Evolutionary conservation across 1,140 invertebrate species (phyloP), one percentile per base, ranked within the genome.

Genomic region (Eumeta japonica): DNA sequence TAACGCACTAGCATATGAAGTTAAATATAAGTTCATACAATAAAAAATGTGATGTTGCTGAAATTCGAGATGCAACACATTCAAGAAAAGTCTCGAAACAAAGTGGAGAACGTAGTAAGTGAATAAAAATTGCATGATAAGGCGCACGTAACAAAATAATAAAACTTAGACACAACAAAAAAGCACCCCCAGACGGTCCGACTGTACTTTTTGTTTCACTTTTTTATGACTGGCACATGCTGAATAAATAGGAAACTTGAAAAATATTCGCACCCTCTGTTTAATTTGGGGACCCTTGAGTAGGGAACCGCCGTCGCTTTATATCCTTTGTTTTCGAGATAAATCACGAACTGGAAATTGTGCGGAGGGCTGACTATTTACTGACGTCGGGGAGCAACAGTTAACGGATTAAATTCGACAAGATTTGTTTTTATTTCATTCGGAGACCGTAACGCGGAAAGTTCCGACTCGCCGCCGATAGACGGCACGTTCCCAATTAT

Each of bases 271-370:
- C 20, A 24, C 20, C n/a, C 20, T 24, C n/a, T 24, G 20, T 24
- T 24, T 24, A 24, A 24, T 24, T 24, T 24, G n/a, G n/a, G 17
- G 35, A 20, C 16, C 34, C 19, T 28, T 32, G 19, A 27, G 24
- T 14, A 19, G 41, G 28, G 28, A n/a, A n/a, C n/a, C n/a, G n/a
- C n/a, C n/a, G 31, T 27, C 37, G 35, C 44, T 10, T 49, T 52
- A 48, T 55, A 59, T 62, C 58, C 58, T 48, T 55, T 54, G 56
- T 58, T 58, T 52, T 50, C 39, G 45, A 49, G 50, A 57, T 59
- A 45, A 50, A 59, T 55, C 58, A 58, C 56, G 58, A 55, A 50
- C 50, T 46, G 46, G 48, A 46, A 52, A 56, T 52, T 45, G 49
- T 34, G 45, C 42, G 43, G 10, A 15, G 7, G 27, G 20, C 29